Evolutionary conservation across 2,888 invertebrate species (phyloP).

Genomic region (Pegoplata infirma): DNA sequence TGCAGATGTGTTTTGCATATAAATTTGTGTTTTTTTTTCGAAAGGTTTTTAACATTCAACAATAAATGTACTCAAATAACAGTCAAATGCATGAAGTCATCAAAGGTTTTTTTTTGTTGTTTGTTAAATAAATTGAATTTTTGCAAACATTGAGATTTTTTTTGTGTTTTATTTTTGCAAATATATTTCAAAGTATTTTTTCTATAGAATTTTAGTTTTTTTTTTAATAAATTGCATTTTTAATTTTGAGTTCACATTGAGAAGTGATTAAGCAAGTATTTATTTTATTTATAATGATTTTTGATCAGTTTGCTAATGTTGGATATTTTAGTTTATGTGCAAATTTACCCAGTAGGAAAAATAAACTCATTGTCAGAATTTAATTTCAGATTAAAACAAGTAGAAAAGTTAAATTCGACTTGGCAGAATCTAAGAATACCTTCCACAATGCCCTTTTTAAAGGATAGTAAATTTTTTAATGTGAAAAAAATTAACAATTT

Average conservation of each 20-base stretch:
- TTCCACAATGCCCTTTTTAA: too few relatives aligned
- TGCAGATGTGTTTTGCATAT: conserved; percentile 44
- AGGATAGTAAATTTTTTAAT: too few relatives aligned
- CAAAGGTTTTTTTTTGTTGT: conserved; percentile 18
- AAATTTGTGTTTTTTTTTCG: background rate
- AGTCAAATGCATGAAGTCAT: conserved; percentile 49
- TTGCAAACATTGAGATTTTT: conserved; percentile 30
- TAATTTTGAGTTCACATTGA: conserved; percentile 26
- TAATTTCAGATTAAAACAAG: too few relatives aligned
- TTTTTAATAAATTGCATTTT: conserved; percentile 33
- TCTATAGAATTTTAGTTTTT: background rate
- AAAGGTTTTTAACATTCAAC: background rate
- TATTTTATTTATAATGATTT: conserved; percentile 2
- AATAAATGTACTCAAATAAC: conserved; percentile 31
- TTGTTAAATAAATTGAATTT: conserved; percentile 24
- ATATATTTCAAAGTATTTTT: conserved; percentile 12
- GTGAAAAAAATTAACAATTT: too few relatives aligned
- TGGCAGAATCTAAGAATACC: too few relatives aligned
- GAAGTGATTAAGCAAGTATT: conserved; percentile 45
- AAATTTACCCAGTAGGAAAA: conserved; percentile 2
- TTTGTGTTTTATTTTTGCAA: background rate
- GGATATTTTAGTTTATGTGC: conserved; percentile 3
- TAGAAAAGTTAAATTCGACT: too few relatives aligned
- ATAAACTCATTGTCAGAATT: too few relatives aligned
- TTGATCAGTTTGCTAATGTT: background rate